Evolutionary conservation across 2,888 invertebrate genomes (phyloP).

Genomic region (Euclidia mi): DNA sequence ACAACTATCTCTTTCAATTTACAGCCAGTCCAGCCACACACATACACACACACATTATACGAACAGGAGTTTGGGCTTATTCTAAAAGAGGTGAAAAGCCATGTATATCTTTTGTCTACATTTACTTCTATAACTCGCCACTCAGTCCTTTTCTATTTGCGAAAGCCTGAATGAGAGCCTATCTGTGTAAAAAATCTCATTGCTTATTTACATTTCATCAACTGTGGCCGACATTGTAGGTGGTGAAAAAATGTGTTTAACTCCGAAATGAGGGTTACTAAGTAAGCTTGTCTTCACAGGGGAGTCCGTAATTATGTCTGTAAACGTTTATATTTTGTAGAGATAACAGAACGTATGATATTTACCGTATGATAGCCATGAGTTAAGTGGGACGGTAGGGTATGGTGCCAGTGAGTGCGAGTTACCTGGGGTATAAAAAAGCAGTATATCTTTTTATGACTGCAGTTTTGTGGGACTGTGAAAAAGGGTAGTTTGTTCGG

Average conservation of each 20-base stretch:
- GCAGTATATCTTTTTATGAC: no score
- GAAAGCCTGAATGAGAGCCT: constrained; percentile 22
- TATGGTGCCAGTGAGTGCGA: constrained; percentile 29
- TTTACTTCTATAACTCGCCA: constrained; percentile 37
- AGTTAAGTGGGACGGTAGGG: constrained; percentile 55
- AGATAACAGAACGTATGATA: constrained; percentile 66
- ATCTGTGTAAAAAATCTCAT: constrained; percentile 47
- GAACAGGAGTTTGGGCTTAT: background rate
- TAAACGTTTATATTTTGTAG: constrained; percentile 60
- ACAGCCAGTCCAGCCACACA: no score
- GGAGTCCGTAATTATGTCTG: constrained; percentile 60
- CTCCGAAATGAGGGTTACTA: constrained; percentile 42
- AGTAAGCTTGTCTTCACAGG: constrained; percentile 37
- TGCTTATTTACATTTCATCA: constrained; percentile 54
- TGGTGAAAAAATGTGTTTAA: constrained; percentile 45
- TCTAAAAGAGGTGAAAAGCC: constrained; percentile 12
- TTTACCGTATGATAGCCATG: constrained; percentile 65
- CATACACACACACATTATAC: no score
- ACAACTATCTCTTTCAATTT: no score
- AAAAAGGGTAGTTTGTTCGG: no score
- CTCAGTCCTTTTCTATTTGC: constrained; percentile 41
- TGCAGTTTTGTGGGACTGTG: no score
- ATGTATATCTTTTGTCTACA: constrained; percentile 29
- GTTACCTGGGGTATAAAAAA: background rate
- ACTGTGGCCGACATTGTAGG: constrained; percentile 29